Evolutionary conservation across 2,113 vertebrate genomes (phyloP).

Genomic region (Balaenoptera acutorostrata): DNA sequence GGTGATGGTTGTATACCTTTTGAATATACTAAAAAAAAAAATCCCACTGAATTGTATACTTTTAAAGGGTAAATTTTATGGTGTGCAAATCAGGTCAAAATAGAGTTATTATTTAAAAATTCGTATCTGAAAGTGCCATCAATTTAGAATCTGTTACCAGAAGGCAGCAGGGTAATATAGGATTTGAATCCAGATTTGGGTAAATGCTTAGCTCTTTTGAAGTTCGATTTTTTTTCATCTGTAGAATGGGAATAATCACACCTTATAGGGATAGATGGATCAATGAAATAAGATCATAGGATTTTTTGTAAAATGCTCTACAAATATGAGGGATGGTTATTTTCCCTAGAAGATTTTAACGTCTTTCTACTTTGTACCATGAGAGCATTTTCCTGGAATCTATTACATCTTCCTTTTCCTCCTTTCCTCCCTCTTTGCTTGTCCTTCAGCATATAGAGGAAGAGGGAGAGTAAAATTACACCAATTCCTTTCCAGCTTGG

Average conservation of each 20-base stretch:
- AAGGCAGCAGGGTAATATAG: background rate
- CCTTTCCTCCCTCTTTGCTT: background rate
- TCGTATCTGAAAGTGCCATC: background rate
- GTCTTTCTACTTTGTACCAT: background rate
- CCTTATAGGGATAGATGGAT: background rate
- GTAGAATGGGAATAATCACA: background rate
- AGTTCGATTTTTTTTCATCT: background rate
- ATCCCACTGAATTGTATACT: background rate
- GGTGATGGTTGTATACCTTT: background rate
- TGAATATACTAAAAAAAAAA: background rate
- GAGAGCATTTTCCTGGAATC: background rate
- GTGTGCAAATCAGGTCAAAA: background rate
- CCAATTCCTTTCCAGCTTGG: background rate
- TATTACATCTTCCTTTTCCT: background rate
- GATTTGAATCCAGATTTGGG: background rate
- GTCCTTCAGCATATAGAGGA: background rate
- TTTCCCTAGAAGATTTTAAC: background rate
- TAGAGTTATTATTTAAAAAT: background rate
- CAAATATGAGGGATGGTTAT: background rate
- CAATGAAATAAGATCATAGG: background rate
- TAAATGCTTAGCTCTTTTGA: background rate
- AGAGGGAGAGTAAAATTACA: background rate
- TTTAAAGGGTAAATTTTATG: background rate
- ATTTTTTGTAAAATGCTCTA: background rate
- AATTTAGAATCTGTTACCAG: background rate